These are phyloP conservation scores for Tauraco erythrolophus DNA, from an alignment of 2,113 vertebrate genomes.

Conservation along the genomic window DNA sequence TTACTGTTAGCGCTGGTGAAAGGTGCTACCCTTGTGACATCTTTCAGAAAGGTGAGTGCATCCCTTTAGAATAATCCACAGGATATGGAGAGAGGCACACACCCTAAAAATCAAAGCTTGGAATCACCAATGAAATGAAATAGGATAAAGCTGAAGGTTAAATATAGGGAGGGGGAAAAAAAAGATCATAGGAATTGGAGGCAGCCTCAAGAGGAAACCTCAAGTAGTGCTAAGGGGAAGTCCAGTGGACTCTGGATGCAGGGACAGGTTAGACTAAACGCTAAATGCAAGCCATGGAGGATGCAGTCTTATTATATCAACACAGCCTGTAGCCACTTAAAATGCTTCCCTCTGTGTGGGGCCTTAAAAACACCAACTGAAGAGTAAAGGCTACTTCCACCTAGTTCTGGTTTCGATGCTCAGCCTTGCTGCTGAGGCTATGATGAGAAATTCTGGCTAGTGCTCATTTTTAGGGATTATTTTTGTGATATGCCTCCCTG, in stretches of 20 bases:
- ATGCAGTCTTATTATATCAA: neutral
- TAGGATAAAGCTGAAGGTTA: neutral
- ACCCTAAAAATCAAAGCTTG: neutral
- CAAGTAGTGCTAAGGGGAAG: neutral
- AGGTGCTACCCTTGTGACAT: neutral
- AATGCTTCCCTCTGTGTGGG: neutral
- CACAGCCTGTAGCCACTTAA: neutral
- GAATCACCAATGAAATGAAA: neutral
- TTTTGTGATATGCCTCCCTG: neutral
- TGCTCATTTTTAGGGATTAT: neutral
- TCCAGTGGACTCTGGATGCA: neutral
- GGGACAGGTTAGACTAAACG: neutral
- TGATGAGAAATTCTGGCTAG: neutral
- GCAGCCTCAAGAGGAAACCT: neutral
- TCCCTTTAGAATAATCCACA: neutral
- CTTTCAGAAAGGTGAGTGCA: neutral
- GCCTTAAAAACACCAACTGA: neutral
- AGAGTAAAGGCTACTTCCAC: neutral
- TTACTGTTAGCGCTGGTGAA: neutral
- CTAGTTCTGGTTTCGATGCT: neutral
- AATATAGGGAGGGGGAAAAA: accelerated
- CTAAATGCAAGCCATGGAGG: neutral
- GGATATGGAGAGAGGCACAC: neutral
- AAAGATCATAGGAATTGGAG: neutral
- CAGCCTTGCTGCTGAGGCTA: neutral